Conservation (phyloP, 2,797 vertebrate species). For the Acropternis orthonyx region DNA sequence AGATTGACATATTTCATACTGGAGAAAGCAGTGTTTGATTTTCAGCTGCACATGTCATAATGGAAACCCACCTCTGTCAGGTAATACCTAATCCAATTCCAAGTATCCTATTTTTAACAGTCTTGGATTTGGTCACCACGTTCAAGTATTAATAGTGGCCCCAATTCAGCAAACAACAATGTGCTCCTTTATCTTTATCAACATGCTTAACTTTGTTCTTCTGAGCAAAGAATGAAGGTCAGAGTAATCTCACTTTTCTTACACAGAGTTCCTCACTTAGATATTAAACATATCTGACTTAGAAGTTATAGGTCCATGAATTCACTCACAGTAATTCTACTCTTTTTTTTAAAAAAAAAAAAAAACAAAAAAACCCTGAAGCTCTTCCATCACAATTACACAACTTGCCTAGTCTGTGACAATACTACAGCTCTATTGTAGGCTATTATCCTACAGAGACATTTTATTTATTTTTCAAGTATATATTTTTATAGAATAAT, state of each 20-base stretch:
- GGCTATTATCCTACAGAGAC: not conserved
- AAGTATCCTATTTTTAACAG: not conserved
- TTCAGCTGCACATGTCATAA: not conserved
- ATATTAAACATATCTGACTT: not conserved
- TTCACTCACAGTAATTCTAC: not conserved
- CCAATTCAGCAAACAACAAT: not conserved
- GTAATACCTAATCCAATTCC: not conserved
- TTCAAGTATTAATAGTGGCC: not conserved
- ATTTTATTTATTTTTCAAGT: not conserved
- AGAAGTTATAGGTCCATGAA: not conserved
- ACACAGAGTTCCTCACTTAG: not conserved
- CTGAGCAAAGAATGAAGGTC: slow-evolving; percentile 44
- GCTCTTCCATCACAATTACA: not conserved
- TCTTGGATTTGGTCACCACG: not conserved
- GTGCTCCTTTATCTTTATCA: not conserved
- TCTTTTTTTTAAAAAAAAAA: not conserved
- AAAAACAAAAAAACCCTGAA: not conserved
- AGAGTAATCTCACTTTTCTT: not conserved
- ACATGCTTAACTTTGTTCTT: not conserved
- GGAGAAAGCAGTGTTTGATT: not conserved
- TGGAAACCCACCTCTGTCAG: not conserved
- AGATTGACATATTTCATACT: not conserved
- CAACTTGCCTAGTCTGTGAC: not conserved
- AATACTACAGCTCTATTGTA: not conserved
- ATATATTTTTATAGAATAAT: not conserved